Evolutionary conservation across 2,113 vertebrate genomes (phyloP).

Genomic region (Bubo blakistoni): DNA sequence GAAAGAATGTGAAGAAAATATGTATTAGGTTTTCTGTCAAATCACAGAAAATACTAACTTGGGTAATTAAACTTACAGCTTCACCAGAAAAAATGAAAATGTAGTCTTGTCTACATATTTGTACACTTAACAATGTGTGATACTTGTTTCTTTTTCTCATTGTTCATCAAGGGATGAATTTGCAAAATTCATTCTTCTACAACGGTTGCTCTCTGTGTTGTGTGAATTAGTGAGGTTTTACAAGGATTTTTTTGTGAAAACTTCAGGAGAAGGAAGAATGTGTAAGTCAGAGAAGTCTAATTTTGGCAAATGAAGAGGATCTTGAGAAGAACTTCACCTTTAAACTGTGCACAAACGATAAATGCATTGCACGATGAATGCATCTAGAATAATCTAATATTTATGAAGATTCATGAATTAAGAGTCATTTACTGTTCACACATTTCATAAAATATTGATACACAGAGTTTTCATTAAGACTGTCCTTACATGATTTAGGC

Average conservation of each 20-base stretch:
- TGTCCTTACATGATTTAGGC: background rate
- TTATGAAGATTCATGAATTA: constrained; percentile 28
- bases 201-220: background rate
- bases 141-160: background rate
- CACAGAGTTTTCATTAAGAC: background rate
- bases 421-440: constrained; percentile 1
- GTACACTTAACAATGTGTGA: background rate
- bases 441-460: constrained; percentile 45
- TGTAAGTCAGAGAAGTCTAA: background rate
- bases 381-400: constrained; percentile 42
- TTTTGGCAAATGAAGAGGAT: background rate
- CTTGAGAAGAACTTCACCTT: constrained; percentile 15
- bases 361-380: background rate
- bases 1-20: background rate
- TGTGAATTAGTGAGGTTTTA: background rate
- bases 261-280: background rate
- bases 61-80: background rate
- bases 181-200: background rate
- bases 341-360: background rate
- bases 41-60: background rate
- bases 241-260: background rate
- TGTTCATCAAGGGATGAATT: background rate
- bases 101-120: background rate
- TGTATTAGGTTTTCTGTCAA: accelerated
- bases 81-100: background rate